Conservation (phyloP, 2,888 invertebrate species). For the Nineta flava region DNA sequence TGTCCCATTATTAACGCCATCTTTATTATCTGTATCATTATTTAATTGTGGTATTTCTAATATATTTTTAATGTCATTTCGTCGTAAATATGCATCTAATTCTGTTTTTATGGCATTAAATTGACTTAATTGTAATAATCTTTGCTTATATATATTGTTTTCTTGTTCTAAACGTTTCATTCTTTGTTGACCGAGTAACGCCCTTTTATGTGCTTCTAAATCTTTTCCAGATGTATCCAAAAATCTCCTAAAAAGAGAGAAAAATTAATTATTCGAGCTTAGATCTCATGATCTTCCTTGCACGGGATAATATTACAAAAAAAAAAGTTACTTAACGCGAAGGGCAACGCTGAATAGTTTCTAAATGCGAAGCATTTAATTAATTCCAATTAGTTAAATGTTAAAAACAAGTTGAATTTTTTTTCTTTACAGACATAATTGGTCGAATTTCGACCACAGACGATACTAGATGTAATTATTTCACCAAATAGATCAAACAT, state of each 20-base stretch:
- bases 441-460: too few relatives aligned
- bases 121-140: conserved; percentile 50
- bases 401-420: too few relatives aligned
- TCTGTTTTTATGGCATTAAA: conserved; percentile 34
- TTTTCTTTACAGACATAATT: too few relatives aligned
- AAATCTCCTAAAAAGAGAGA: conserved; percentile 59
- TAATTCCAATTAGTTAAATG: too few relatives aligned
- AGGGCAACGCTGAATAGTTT: too few relatives aligned
- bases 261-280: background rate
- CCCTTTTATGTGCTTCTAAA: conserved; percentile 67
- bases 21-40: background rate
- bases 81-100: conserved; percentile 32
- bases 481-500: too few relatives aligned
- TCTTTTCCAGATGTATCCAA: conserved; percentile 83
- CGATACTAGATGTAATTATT: too few relatives aligned
- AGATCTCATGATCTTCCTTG: too few relatives aligned
- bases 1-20: background rate
- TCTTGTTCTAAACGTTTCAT: conserved; percentile 79
- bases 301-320: too few relatives aligned
- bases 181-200: conserved; percentile 64
- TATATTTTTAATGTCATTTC: conserved; percentile 33
- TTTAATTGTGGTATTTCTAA: conserved; percentile 27
- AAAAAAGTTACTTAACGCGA: too few relatives aligned
- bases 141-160: conserved; percentile 64
- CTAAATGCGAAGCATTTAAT: too few relatives aligned